Percentiles rank a stretch among this genome's conserved stretches.
phyloP scores from a whole-genome alignment of 1,140 invertebrate genomes.

The Octopus bimaculoides region DNA sequence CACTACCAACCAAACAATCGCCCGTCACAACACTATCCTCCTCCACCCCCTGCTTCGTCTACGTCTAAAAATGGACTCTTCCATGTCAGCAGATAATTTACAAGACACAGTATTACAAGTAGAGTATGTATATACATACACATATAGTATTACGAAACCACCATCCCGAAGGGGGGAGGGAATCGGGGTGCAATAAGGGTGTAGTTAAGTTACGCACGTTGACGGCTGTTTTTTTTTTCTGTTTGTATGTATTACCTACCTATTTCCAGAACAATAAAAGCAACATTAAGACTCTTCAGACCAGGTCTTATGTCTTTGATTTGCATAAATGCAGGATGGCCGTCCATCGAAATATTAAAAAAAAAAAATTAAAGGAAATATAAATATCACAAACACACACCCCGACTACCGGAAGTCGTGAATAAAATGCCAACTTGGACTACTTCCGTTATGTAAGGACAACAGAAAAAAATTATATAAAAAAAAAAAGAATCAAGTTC shows the following conservation, averaged over 20 bases:
- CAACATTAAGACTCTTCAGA: conserved; percentile 86
- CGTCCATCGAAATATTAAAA: background rate
- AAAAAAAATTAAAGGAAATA: background rate
- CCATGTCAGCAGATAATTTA: background rate
- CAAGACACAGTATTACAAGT: background rate
- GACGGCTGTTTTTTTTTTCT: background rate
- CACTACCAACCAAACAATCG: background rate
- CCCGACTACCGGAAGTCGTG: background rate
- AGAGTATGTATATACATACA: background rate
- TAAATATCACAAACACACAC: background rate
- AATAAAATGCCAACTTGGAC: background rate
- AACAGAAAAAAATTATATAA: background rate
- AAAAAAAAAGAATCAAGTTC: background rate
- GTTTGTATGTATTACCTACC: conserved; percentile 60
- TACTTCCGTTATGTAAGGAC: background rate
- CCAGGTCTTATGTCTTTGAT: conserved; percentile 63
- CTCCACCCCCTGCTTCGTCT: background rate
- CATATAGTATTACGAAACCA: background rate
- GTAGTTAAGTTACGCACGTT: background rate
- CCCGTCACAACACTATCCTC: background rate
- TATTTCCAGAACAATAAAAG: conserved; percentile 90
- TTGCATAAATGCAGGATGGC: conserved; percentile 23
- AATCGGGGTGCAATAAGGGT: background rate
- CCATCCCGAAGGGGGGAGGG: background rate
- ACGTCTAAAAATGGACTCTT: background rate